Conservation (phyloP, 1,140 invertebrate genomes). For the Polypedilum pembai region DNA sequence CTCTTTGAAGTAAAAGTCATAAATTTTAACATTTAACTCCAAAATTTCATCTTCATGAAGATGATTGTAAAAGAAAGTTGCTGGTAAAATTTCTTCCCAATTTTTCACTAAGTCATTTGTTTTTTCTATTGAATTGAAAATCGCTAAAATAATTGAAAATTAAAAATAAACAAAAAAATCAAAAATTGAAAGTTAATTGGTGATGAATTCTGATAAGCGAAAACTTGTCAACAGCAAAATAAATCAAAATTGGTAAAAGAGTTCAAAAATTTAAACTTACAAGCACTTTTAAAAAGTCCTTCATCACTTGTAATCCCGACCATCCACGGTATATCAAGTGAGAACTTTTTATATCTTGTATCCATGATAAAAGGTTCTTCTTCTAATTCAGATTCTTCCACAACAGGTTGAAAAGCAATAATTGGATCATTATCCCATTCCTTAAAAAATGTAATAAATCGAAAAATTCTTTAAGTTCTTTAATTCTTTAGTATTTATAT, state of each 20-base stretch:
- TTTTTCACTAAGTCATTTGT: constrained; percentile 49
- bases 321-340: constrained; percentile 54
- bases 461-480: background rate
- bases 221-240: too few species aligned
- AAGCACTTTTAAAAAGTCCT: constrained; percentile 53
- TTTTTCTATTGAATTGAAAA: constrained; percentile 40
- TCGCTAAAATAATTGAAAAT: too few species aligned
- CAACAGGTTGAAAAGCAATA: constrained; percentile 63
- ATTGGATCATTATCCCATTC: constrained; percentile 61
- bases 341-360: background rate
- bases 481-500: too few species aligned
- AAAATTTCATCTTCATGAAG: constrained; percentile 43
- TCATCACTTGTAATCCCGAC: constrained; percentile 59
- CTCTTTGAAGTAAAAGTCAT: constrained; percentile 52
- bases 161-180: too few species aligned
- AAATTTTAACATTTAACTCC: constrained; percentile 48
- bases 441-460: background rate
- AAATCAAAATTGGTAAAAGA: too few species aligned
- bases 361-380: background rate
- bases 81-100: constrained; percentile 51
- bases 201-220: too few species aligned
- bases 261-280: background rate
- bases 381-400: constrained; percentile 44
- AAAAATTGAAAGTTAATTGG: too few species aligned
- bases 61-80: constrained; percentile 54